These are phyloP conservation scores for Dryocosmus kuriphilus DNA, from an alignment of 2,888 invertebrate species.

Conservation along the genomic window DNA sequence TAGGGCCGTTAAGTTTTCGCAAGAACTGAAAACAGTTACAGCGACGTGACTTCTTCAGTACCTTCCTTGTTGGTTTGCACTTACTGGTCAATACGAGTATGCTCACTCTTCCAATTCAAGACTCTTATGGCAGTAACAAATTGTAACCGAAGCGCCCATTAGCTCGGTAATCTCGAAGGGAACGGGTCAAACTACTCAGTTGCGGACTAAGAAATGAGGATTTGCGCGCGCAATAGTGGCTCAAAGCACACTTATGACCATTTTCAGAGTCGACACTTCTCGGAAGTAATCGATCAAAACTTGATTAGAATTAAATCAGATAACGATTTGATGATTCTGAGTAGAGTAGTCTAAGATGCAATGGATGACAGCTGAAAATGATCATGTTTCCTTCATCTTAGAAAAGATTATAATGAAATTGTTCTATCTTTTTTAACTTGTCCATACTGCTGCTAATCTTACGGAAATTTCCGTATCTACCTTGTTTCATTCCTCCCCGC, in stretches of 20 bases:
- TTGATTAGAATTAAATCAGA: slow-evolving; percentile 37
- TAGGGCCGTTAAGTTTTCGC: slow-evolving; percentile 68
- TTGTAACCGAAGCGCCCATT: slow-evolving; percentile 41
- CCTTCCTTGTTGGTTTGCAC: slow-evolving; percentile 37
- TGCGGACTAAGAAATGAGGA: slow-evolving; percentile 37
- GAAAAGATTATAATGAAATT: no score
- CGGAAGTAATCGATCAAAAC: slow-evolving; percentile 34
- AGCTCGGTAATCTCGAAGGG: slow-evolving; percentile 27
- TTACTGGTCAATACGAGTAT: slow-evolving; percentile 12
- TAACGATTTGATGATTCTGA: not conserved
- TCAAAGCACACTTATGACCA: slow-evolving; percentile 45
- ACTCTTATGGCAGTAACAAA: slow-evolving; percentile 40
- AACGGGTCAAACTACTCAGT: slow-evolving; percentile 39
- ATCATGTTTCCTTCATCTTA: no score
- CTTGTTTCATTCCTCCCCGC: no score
- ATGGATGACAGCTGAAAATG: no score
- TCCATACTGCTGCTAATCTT: no score
- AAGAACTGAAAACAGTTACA: slow-evolving; percentile 72
- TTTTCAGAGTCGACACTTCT: slow-evolving; percentile 43
- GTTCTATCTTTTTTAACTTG: no score
- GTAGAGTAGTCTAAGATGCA: not conserved
- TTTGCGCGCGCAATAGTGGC: slow-evolving; percentile 5
- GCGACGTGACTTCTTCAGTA: slow-evolving; percentile 57
- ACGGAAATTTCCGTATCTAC: no score
- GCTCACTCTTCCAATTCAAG: slow-evolving; percentile 37